Conservation (phyloP, 2,113 vertebrate genomes). For the Peromyscus maniculatus region DNA sequence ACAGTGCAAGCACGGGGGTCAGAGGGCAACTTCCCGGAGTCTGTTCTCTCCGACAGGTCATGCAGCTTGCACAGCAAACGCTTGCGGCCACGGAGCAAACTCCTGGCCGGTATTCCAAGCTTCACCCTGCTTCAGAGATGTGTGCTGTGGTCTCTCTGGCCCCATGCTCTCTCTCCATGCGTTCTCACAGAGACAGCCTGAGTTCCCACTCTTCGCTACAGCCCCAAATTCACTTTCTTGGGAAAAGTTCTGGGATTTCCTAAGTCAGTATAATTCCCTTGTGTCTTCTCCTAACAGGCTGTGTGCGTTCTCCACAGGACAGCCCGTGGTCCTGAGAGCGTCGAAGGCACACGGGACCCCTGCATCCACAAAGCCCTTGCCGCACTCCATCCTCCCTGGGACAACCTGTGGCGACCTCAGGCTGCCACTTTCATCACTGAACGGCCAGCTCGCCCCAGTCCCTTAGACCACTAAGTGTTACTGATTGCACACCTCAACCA, state of each 20-base stretch:
- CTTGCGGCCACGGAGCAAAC: not conserved
- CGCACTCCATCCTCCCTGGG: not conserved
- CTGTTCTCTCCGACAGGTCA: not conserved
- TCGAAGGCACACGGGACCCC: too few species aligned
- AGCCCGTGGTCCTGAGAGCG: not conserved
- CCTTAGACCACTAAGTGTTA: not conserved
- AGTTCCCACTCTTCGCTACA: not conserved
- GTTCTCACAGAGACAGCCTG: not conserved
- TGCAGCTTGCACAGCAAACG: too few species aligned
- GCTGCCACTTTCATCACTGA: not conserved
- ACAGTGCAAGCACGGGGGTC: not conserved
- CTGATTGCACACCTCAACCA: not conserved
- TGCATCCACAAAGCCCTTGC: not conserved
- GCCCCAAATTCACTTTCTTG: not conserved
- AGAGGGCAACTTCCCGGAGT: not conserved
- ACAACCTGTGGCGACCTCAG: not conserved
- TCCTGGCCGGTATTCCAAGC: not conserved
- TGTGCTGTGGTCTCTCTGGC: fast-evolving
- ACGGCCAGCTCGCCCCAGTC: not conserved
- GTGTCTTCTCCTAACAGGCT: not conserved
- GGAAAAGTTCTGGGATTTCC: not conserved
- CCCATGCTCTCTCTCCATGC: not conserved
- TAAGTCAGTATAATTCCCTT: not conserved
- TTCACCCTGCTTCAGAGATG: not conserved
- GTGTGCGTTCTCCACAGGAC: not conserved